Evolutionary conservation across 23 tunicate genomes (phyloP).

Genomic region (Diplosoma virens): DNA sequence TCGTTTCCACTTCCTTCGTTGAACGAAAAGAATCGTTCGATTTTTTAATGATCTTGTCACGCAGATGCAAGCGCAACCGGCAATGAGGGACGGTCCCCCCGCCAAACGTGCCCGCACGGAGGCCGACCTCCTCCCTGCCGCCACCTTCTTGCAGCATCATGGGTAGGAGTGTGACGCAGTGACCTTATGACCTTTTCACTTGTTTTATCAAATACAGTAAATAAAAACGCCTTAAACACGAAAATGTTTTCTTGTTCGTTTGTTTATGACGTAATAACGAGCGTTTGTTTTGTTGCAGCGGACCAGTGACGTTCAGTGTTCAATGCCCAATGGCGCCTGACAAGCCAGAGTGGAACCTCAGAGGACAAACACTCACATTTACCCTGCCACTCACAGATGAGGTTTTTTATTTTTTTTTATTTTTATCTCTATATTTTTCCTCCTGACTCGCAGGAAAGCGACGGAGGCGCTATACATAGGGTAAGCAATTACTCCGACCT

Average conservation of each 20-base stretch:
- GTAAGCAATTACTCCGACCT: too few species aligned
- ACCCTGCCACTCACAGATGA: constrained; percentile 91
- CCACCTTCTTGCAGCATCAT: constrained; percentile 51
- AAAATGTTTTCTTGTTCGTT: too few species aligned
- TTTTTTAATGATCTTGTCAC: too few species aligned
- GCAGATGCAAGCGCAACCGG: constrained; percentile 10
- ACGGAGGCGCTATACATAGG: too few species aligned
- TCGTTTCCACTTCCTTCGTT: too few species aligned
- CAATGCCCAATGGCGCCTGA: constrained; percentile 83
- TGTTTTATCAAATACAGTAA: too few species aligned
- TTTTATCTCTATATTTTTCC: background rate
- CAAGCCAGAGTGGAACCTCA: constrained; percentile 80
- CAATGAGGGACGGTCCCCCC: constrained; percentile 61
- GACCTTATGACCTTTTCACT: too few species aligned
- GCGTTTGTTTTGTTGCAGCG: constrained; percentile 46
- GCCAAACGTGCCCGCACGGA: constrained; percentile 84
- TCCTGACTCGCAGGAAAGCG: too few species aligned
- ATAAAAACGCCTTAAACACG: too few species aligned
- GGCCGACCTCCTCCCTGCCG: constrained; percentile 82
- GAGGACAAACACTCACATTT: constrained; percentile 82
- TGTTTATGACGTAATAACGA: too few species aligned
- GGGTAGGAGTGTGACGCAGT: constrained; percentile 22
- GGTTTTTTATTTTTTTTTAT: constrained; percentile 16
- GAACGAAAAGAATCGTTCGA: too few species aligned
- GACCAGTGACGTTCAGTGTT: constrained; percentile 71